phyloP scores from a whole-genome alignment of 2,888 invertebrate species.

The Torymus aiolomorphi region DNA sequence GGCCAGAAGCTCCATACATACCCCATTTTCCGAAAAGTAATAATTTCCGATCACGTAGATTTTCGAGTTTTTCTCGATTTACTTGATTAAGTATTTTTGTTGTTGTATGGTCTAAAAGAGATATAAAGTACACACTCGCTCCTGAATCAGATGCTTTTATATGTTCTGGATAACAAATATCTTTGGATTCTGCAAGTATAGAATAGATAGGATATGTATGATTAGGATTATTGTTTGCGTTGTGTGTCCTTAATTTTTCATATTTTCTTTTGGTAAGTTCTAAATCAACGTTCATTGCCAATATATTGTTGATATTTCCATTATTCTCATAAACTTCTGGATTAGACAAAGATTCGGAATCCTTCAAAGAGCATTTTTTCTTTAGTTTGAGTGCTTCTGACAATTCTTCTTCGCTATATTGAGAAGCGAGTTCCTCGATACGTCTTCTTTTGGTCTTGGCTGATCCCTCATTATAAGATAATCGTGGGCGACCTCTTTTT shows the following conservation, averaged over 20 bases:
- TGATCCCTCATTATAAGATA: conserved; percentile 8
- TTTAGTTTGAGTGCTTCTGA: conserved; percentile 21
- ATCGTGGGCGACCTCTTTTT: conserved; percentile 8
- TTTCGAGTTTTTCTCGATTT: not conserved
- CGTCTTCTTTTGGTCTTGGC: conserved; percentile 22
- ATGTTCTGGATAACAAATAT: conserved; percentile 22
- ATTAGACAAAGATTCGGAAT: not conserved
- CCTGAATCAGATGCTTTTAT: conserved; percentile 22
- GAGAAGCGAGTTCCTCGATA: not conserved
- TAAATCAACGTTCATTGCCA: no score
- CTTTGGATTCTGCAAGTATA: not conserved
- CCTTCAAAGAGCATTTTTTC: not conserved
- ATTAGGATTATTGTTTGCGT: not conserved
- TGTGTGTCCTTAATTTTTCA: conserved; percentile 17
- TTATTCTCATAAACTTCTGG: not conserved
- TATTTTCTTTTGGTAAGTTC: conserved; percentile 6
- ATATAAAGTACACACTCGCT: conserved; percentile 26
- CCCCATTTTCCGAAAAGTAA: conserved; percentile 36
- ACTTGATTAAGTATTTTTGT: conserved; percentile 2
- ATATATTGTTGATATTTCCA: not conserved
- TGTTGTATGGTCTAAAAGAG: conserved; percentile 24
- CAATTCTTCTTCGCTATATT: conserved; percentile 18
- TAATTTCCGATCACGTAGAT: conserved; percentile 22
- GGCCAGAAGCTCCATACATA: conserved; percentile 32
- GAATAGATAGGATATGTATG: not conserved